A percentile compares a stretch with the other conserved stretches of the same genome.
phyloP scores from a whole-genome alignment of 2,113 vertebrate species.

The Lamprologus speciosus region DNA sequence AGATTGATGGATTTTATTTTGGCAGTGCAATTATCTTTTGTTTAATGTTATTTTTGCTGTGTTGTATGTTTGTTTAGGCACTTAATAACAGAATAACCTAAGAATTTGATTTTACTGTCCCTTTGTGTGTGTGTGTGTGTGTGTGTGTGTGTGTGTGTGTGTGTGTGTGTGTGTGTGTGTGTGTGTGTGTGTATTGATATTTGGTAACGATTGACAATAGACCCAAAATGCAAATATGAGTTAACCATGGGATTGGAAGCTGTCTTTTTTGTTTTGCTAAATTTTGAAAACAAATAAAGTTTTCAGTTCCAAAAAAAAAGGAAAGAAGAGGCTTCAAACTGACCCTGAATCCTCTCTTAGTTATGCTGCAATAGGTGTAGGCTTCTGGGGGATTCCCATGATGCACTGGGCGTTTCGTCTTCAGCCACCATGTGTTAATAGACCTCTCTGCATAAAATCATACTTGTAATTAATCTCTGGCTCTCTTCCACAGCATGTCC shows the following conservation, averaged over 20 bases:
- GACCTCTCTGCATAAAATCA: background rate
- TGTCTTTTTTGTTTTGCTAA: background rate
- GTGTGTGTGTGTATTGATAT: background rate
- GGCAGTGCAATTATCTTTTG: background rate
- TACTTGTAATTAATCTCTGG: rapidly evolving
- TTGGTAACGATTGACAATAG: background rate
- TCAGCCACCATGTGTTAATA: background rate
- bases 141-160: too few species aligned
- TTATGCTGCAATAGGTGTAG: background rate
- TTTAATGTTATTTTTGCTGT: background rate
- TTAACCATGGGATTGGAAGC: background rate
- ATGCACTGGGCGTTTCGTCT: background rate
- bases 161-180: background rate
- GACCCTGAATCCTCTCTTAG: background rate
- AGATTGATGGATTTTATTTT: background rate
- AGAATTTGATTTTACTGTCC: background rate
- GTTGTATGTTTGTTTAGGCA: background rate
- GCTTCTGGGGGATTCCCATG: background rate
- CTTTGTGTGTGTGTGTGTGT: too few species aligned
- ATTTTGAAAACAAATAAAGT: background rate
- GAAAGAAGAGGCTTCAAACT: background rate
- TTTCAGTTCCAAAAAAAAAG: background rate
- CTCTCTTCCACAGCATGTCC: background rate
- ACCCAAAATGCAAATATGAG: background rate
- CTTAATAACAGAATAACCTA: background rate